phyloP scores from a whole-genome alignment of 2,888 invertebrate species.

The Synanthedon tipuliformis region DNA sequence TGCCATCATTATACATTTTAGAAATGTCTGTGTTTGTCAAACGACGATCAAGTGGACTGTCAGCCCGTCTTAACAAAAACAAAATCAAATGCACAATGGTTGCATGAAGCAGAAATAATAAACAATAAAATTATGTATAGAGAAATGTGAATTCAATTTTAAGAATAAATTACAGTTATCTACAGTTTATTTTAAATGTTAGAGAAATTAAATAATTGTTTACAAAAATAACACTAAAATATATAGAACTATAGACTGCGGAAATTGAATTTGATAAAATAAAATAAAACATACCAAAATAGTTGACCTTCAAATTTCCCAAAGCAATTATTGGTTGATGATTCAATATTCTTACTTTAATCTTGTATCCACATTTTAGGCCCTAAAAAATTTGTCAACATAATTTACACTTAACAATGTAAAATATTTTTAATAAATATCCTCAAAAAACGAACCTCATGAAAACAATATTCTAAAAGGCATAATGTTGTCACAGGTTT shows the following conservation, averaged over 20 bases:
- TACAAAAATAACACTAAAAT: too few species aligned
- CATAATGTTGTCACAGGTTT: constrained; percentile 76
- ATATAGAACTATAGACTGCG: too few species aligned
- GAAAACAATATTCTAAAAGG: constrained; percentile 82
- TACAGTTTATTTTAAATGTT: neutral
- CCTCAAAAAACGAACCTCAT: constrained; percentile 67
- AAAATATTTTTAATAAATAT: neutral
- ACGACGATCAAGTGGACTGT: too few species aligned
- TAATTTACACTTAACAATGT: neutral
- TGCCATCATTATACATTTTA: too few species aligned
- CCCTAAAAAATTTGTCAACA: constrained; percentile 23
- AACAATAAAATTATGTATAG: neutral
- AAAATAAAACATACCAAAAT: constrained; percentile 67
- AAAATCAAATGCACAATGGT: too few species aligned
- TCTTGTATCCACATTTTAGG: constrained; percentile 52
- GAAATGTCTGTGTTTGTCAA: too few species aligned
- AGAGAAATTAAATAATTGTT: too few species aligned
- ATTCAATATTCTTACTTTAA: constrained; percentile 50
- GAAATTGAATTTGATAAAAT: too few species aligned
- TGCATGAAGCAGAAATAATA: neutral
- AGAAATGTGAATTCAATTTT: neutral
- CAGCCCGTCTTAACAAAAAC: too few species aligned
- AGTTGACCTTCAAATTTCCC: constrained; percentile 77
- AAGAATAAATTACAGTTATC: neutral
- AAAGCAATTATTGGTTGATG: constrained; percentile 76